Base-by-base conservation (phyloP, 2,113 vertebrate genomes). In the Dipodomys merriami region DNA sequence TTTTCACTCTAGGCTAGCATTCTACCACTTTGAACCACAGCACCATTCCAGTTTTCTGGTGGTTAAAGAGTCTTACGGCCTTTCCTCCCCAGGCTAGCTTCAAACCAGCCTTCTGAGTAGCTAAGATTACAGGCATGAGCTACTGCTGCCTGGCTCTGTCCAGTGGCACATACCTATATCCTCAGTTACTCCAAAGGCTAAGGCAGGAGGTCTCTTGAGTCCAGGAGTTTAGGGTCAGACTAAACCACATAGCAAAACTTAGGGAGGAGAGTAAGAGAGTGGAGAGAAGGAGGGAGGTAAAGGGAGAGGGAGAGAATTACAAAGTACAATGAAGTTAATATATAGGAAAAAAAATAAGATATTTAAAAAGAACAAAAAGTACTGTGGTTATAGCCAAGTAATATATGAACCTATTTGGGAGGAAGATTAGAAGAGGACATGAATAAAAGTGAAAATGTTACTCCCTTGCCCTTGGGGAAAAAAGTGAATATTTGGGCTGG, bases 401-500 rank as follows among this genome's bases (percentile, higher is more conserved):
- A 94, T 81, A 49, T 76, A 68, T 64, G 13, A 64, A 49, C 22
- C 44, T 44, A 49, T 91, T 91, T 92, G 35, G 57, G 86, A 81
- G 11, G 89, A 76, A 93, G 44, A 60, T 10, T 92, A 73, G 72
- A 93, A 90, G 86, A 22, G 25, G 83, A 89, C 19, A 27, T 87
- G 64, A 74, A 68, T 72, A 89, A 77, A 82, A 60, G 64, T 77
- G 53, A 78, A 64, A 78, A 46, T 60, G 13, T 69, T 82, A 25
- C 2, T 79, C 27, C 33, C 0, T 64, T 82, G 84, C 15, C 22
- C 53, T 79, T 90, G 65, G 30, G 25, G 33, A 67, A 35, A 13
- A 94, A 87, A 88, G 49, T 93, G 78, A 95, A 49, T 84, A 2
- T 94, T 68, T 62, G 39, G 39, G 39, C 39, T 39, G 39, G 39